phyloP scores from a whole-genome alignment of 2,113 vertebrate genomes.

The Ceratotherium simum region DNA sequence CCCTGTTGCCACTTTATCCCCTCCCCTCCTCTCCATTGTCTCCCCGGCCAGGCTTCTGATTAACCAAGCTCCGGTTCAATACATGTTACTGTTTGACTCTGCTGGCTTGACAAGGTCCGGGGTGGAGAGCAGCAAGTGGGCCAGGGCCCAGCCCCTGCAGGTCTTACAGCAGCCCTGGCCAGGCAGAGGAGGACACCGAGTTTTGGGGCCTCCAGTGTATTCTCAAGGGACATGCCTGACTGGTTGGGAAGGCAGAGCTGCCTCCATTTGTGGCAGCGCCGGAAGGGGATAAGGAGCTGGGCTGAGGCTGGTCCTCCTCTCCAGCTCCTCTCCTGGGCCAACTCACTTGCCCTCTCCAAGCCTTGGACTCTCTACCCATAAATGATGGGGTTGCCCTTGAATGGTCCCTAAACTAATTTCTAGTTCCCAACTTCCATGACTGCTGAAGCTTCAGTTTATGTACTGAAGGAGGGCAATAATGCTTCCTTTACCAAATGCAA shows the following conservation, averaged over 20 bases:
- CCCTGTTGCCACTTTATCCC: neutral
- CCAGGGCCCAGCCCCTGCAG: neutral
- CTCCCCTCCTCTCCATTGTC: constrained; percentile 42
- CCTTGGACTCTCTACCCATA: neutral
- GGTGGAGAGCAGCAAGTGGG: neutral
- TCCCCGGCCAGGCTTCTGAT: constrained; percentile 75
- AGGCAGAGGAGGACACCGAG: neutral
- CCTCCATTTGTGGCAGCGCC: neutral
- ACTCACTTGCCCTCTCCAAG: neutral
- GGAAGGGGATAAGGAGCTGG: neutral
- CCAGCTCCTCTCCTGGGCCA: neutral
- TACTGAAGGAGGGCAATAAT: neutral
- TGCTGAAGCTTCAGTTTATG: neutral
- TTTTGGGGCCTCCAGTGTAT: neutral
- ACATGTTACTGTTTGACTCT: constrained; percentile 82
- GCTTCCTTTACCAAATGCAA: neutral
- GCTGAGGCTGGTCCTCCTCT: neutral
- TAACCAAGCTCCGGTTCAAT: constrained; percentile 79
- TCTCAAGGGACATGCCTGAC: neutral
- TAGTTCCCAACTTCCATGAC: constrained; percentile 37
- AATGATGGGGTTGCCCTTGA: neutral
- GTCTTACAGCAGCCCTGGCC: neutral
- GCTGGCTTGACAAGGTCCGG: constrained; percentile 53
- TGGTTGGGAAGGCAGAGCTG: neutral
- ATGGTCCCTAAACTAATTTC: constrained; percentile 25